Base-by-base conservation (phyloP, 2,113 vertebrate genomes). In the Peromyscus maniculatus region DNA sequence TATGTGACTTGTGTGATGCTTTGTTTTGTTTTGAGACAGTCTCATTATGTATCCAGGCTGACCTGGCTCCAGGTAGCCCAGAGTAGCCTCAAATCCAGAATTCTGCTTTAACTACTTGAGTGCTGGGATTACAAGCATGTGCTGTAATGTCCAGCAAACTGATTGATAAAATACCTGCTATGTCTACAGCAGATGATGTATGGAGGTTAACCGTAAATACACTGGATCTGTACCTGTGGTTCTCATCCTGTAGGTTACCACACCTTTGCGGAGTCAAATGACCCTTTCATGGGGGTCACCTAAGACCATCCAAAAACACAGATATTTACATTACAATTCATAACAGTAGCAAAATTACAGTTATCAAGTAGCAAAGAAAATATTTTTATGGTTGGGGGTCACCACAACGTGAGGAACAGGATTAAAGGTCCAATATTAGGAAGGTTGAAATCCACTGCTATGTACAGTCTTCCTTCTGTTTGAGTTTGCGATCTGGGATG, bases 401-500 rank as follows among this genome's bases (percentile, higher is more conserved):
- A 8, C 55, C n/a, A 39, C 22, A 43, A 43, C n/a, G 43, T 43
- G 82, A 66, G 59, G 82, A 43, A 64, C 4, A 7, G 13, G n/a
- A 43, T 84, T 62, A 64, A 64, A 64, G n/a, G n/a, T 28, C 82
- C 13, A 83, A 22, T 55, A 83, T 83, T 43, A 17, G 82, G 13
- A 62, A 62, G 57, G 57, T 28, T 62, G 57, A 43, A 17, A 84
- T 43, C 6, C 82, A 43, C 22, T 10, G n/a, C 26, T 83, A 12
- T 83, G 1, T 26, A 4, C 1, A 26, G 55, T 39, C 55, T 33
- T 82, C 67, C n/a, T 69, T 15, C 31, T n/a, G 69, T 15, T 39
- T 72, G 71, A 39, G 80, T 7, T 90, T 97, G n/a, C n/a, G 36
- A 64, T 90, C 91, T 97, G 75, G 21, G 28, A 39, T 87, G 49